phyloP scores from a whole-genome alignment of 2,797 vertebrate species.

The Danio albolineatus region DNA sequence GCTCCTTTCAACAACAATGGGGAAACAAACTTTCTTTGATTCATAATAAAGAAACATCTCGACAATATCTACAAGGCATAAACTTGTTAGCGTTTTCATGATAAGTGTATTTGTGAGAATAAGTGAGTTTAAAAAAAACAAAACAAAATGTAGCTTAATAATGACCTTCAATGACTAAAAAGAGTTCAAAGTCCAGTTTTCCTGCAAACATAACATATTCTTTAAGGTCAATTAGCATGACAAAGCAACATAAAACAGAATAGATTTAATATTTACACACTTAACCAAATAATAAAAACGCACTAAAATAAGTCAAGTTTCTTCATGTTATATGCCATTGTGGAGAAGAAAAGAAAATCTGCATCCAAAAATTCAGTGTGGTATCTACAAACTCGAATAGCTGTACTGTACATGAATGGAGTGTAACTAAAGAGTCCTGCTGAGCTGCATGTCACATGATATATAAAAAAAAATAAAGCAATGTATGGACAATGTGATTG shows the following conservation, averaged over 20 bases:
- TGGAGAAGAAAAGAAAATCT: slow-evolving; percentile 64
- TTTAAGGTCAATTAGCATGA: slow-evolving; percentile 72
- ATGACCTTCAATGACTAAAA: slow-evolving; percentile 61
- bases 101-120: slow-evolving; percentile 47
- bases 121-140: slow-evolving; percentile 44
- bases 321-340: slow-evolving; percentile 77
- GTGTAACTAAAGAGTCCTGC: slow-evolving; percentile 33
- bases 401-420: slow-evolving; percentile 55
- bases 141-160: slow-evolving; percentile 56
- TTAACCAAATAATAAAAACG: slow-evolving; percentile 68
- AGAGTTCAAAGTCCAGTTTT: slow-evolving; percentile 78
- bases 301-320: slow-evolving; percentile 78
- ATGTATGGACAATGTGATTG: slow-evolving; percentile 4
- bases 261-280: slow-evolving; percentile 81
- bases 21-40: slow-evolving; percentile 60
- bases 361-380: slow-evolving; percentile 94
- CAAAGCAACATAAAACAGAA: slow-evolving; percentile 77
- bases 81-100: slow-evolving; percentile 49
- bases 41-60: slow-evolving; percentile 38
- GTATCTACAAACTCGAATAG: slow-evolving; percentile 74
- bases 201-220: slow-evolving; percentile 79
- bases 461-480: neutral
- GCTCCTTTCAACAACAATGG: slow-evolving; percentile 54
- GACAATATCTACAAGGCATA: slow-evolving; percentile 51
- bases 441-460: slow-evolving; percentile 38